Base-by-base conservation (phyloP, 2,888 invertebrate genomes). In the Phyllotreta striolata region DNA sequence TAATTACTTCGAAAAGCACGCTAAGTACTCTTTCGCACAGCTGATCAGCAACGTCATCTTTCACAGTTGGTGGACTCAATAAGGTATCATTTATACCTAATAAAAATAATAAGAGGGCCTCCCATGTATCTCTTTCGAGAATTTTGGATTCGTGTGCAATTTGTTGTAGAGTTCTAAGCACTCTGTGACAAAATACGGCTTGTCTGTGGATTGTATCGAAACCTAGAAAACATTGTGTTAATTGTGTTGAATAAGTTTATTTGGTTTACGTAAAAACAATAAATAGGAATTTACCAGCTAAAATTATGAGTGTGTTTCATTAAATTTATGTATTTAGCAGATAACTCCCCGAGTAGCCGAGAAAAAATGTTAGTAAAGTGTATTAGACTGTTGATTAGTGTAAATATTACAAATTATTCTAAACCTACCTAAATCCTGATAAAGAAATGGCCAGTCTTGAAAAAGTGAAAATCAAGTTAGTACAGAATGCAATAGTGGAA, bases 1-100 rank as follows among this genome's bases (percentile, higher is more conserved):
- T 34, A 24, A 24, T 66, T 57, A 95, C 90, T 83, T 97, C 95
- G 81, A 98, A 93, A 59, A 98, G 86, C 39, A 97, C 97, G 71
- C 95, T 94, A 4, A 98, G 85, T 56, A 98, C 95, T 39, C 98
- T 85, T 80, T 97, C 96, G 79, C 96, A 96, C 47, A 98, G 84
- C 79, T 97, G 96, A 79, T 96, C 96, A 4, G 82, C 82, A n/a
- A 95, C 94, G 76, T 96, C 93, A 82, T 96, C 96, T 83, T 93
- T 93, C 37, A 95, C 91, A 4, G 93, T 93, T 5, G 98, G 97
- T 24, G 97, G 96, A 1, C 96, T 91, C 65, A 98, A 84, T 41
- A 98, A 84, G 6, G 95, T 93, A 72, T 96, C 93, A 77, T 96
- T 97, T 39, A 97, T 93, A 37, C 93, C 91, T 66, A 98, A 84